Percentiles rank a stretch among this genome's conserved stretches.
Evolutionary conservation across 2,113 vertebrate species (phyloP).

Genomic region (Petrocephalus zakoni): DNA sequence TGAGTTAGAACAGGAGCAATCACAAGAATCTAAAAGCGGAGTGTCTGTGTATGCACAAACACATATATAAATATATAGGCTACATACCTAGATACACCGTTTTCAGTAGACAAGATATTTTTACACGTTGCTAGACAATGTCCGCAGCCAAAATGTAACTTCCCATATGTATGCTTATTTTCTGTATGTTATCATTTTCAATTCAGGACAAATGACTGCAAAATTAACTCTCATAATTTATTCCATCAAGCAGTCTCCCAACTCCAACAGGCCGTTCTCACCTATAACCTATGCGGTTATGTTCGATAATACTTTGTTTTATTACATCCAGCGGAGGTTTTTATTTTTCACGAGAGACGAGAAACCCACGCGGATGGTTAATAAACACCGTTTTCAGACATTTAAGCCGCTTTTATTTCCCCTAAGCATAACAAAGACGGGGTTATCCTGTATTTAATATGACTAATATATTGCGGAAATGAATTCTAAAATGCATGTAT

Average conservation of each 20-base stretch:
- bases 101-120: no score
- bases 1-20: background rate
- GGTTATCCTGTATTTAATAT: background rate
- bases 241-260: background rate
- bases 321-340: slow-evolving; percentile 64
- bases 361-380: slow-evolving; percentile 36
- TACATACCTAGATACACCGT: no score
- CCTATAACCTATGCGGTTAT: slow-evolving; percentile 42
- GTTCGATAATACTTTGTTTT: slow-evolving; percentile 62
- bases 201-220: background rate
- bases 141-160: background rate
- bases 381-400: slow-evolving; percentile 25
- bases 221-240: background rate
- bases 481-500: background rate
- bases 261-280: background rate
- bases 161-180: background rate
- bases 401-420: background rate
- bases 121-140: background rate
- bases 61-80: background rate
- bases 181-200: background rate
- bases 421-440: background rate
- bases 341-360: slow-evolving; percentile 67
- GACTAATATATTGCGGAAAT: background rate
- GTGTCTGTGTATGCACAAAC: background rate
- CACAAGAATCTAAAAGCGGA: background rate